Percentiles rank a stretch among this genome's conserved stretches.
These are phyloP conservation scores for Yponomeuta plumbellus DNA, from an alignment of 2,888 invertebrate species.

Conservation along the genomic window DNA sequence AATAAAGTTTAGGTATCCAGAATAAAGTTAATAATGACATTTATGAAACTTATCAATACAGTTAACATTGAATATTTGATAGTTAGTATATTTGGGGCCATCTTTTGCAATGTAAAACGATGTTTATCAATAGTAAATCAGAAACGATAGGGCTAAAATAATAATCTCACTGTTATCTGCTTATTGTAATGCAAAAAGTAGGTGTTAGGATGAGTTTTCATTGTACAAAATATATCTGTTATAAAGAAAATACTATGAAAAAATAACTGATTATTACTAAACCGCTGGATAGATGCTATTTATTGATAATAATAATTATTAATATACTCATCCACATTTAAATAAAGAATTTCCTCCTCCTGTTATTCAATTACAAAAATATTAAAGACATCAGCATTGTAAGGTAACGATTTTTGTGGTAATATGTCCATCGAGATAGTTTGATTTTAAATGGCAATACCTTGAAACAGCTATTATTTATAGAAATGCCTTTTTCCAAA, in stretches of 20 bases:
- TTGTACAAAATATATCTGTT: conserved; percentile 2
- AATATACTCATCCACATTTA: conserved; percentile 8
- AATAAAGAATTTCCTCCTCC: not conserved
- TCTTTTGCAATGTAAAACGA: conserved; percentile 1
- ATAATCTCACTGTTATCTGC: conserved; percentile 15
- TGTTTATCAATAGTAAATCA: conserved; percentile 3
- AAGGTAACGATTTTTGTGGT: not conserved
- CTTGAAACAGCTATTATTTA: too few species aligned
- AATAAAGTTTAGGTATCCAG: too few species aligned
- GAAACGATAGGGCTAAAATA: conserved; percentile 2
- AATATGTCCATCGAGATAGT: not conserved
- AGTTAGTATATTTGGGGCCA: not conserved
- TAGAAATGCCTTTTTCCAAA: too few species aligned
- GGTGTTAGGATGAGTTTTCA: not conserved
- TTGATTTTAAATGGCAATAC: too few species aligned
- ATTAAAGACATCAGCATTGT: not conserved
- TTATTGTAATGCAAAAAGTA: conserved; percentile 6
- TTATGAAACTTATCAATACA: too few species aligned
- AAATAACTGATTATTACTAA: not conserved
- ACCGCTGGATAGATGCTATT: conserved; percentile 3
- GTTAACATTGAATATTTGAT: not conserved
- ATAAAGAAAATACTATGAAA: conserved; percentile 1
- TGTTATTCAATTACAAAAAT: conserved; percentile 4
- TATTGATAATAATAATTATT: conserved; percentile 1
- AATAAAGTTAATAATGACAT: too few species aligned